Evolutionary conservation across 2,113 vertebrate species (phyloP), one percentile per base, ranked within the genome.

Genomic region (Hydrolagus affinis): DNA sequence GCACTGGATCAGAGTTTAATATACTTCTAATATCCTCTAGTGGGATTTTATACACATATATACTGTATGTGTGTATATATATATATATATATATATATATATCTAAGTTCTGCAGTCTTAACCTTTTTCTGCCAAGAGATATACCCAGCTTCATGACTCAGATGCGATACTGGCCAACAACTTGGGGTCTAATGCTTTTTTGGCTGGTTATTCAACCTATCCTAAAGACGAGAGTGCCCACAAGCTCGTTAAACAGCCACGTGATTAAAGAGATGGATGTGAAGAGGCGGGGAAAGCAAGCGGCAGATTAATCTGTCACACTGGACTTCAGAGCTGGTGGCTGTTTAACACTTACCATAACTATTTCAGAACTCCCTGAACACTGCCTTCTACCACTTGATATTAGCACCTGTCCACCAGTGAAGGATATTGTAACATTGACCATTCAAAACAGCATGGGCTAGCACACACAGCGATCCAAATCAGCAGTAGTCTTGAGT

Each of bases 261-360:
- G 56, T 75, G 73, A 75, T 75, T 75, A 75, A 75, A 75, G 73
- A 75, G 73, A 56, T 56, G 32, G 21, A 19, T 44, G 32, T 44
- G 44, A 44, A 11, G 32, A 75, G 73, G 17, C 73, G 56, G 0
- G 8, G 21, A 32, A 17, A 28, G 17, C 19, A 32, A 32, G 32
- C 56, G 10, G 44, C 56, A 32, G 30, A 11, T 19, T 75, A 32
- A 75, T 75, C 17, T 19, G 56, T 75, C 73, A 56, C 25, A 75
- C 56, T 75, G 17, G 30, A 32, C 73, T 75, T 75, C 73, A 75
- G 30, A 75, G 28, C 32, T 32, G 44, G 44, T 74, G 28, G 19
- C 30, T 56, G 15, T 75, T 72, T 17, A 72, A 72, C 71, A 72
- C 25, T 72, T 75, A 8, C 56, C 73, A 56, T 19, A 21, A 10